Evolutionary conservation across 1,140 invertebrate genomes (phyloP).

Genomic region (Drosophila bocki): DNA sequence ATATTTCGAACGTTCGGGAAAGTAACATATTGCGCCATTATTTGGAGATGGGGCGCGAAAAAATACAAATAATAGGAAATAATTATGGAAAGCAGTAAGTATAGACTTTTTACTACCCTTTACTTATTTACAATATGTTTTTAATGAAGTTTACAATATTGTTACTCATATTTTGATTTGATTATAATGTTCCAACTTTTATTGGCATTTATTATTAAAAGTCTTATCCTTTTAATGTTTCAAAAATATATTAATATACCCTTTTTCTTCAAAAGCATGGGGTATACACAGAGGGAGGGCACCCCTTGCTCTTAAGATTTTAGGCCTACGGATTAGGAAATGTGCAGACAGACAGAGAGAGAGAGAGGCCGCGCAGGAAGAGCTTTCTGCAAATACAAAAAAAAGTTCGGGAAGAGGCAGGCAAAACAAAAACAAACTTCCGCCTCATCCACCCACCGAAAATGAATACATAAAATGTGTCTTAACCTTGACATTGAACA

Average conservation of each 20-base stretch:
- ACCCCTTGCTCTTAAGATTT: conserved; percentile 2
- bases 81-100: not conserved
- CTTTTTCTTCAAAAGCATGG: not conserved
- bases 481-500: conserved; percentile 81
- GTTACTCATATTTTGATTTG: not conserved
- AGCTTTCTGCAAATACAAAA: conserved; percentile 69
- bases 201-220: too few species aligned
- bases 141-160: not conserved
- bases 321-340: conserved; percentile 46
- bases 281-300: not conserved
- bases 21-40: conserved; percentile 32
- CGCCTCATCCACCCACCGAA: conserved; percentile 43
- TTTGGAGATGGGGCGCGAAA: conserved; percentile 4
- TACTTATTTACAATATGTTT: not conserved
- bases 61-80: conserved; percentile 7
- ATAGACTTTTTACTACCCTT: not conserved
- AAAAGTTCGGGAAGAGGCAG: conserved; percentile 54
- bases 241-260: not conserved
- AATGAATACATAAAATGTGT: conserved; percentile 71
- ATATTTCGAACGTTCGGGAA: conserved; percentile 43
- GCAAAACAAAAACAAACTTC: conserved; percentile 67
- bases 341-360: conserved; percentile 53
- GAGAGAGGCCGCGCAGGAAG: conserved; percentile 57
- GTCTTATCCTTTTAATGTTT: too few species aligned
- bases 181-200: not conserved